Evolutionary conservation across 1,140 invertebrate species (phyloP), one percentile per base, ranked within the genome.

Genomic region (Drosophila ohnishii): DNA sequence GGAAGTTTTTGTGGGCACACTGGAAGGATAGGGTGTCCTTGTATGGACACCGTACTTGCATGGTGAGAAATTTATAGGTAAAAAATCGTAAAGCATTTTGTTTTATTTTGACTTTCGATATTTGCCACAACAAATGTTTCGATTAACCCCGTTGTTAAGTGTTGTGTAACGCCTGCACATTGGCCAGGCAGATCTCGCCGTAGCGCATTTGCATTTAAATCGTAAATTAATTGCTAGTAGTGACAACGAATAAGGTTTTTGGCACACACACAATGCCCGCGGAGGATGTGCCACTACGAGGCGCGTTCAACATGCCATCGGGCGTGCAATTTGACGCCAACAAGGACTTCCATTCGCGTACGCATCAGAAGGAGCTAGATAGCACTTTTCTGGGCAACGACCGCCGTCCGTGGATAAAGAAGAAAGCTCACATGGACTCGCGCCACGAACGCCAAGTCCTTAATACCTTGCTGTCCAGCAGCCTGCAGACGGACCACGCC

Each of bases 351-450:
- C 84, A 84, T 1, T 64, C 51, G 10, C 55, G 22, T 34, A 70
- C 73, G 0, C 63, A 89, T 0, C 84, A 88, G 19, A 55, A 84
- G 30, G 63, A 65, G 0, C 22, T 78, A 16, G 84, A 88, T 10
- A 45, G 53, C 14, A 39, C 78, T 9, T 85, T 85, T 63, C 35
- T 85, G 11, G 82, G 75, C 10, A 60, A 28, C 30, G 45, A 75
- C 22, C 50, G 39, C 6, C 62, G 66, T 5, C 53, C 64, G 0
- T 89, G 70, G 80, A 22, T 70, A 16, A 61, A 61, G 14, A 5
- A 19, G 8, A 71, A 48, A 4, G 2, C 13, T 0, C 64, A 30
- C n/a, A 55, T 2, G 0, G 58, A 78, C n/a, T 10, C 37, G 0
- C 63, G 32, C 0, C 39, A 39, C 8, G 77, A 89, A 28, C 66